Percentiles rank a stretch among this genome's conserved stretches.
These are phyloP conservation scores for Acropternis orthonyx DNA, from an alignment of 2,797 vertebrate species.

Conservation along the genomic window DNA sequence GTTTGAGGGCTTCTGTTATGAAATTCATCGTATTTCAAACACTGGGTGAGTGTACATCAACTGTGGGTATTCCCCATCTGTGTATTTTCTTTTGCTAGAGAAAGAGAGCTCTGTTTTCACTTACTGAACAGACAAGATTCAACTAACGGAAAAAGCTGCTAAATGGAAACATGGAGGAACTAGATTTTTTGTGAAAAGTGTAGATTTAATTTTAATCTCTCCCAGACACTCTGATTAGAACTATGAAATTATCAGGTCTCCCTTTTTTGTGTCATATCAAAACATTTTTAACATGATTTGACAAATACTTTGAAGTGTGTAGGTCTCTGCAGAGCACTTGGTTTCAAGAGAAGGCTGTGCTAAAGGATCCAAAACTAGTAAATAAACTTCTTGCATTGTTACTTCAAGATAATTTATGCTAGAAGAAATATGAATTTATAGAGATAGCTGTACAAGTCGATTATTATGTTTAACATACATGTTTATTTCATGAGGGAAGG, in stretches of 20 bases:
- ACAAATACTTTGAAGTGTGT: neutral
- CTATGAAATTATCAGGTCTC: neutral
- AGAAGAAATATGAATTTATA: neutral
- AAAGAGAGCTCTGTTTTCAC: neutral
- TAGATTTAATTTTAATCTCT: neutral
- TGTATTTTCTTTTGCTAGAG: neutral
- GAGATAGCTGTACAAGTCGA: neutral
- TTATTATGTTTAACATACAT: neutral
- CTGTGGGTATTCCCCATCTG: neutral
- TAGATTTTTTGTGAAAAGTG: neutral
- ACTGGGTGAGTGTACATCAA: neutral
- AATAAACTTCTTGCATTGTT: neutral
- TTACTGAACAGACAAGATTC: neutral
- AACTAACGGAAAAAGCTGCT: neutral
- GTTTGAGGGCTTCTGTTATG: neutral
- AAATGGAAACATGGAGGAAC: neutral
- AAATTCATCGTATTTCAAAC: constrained; percentile 44
- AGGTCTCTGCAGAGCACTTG: neutral
- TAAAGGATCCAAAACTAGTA: neutral
- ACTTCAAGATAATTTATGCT: neutral
- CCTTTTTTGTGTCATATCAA: neutral
- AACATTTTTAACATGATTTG: neutral
- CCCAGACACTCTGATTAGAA: neutral
- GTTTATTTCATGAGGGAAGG: neutral
- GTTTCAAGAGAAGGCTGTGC: neutral